A percentile compares a stretch with the other conserved stretches of the same genome.
Evolutionary conservation across 2,113 vertebrate species (phyloP).

Genomic region (Eubucco bourcierii): DNA sequence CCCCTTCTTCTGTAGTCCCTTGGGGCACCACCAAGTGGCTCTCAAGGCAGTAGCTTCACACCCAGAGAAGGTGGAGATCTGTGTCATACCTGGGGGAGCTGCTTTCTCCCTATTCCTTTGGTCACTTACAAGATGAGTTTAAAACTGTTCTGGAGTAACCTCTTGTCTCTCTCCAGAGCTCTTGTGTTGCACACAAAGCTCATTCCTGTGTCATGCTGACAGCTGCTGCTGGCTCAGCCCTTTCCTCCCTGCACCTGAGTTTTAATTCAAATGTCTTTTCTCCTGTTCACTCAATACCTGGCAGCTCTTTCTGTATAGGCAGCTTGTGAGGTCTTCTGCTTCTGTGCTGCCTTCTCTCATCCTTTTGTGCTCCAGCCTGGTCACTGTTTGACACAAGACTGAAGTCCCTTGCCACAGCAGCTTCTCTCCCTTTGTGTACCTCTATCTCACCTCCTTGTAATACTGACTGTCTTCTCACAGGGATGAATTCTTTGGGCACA

Average conservation of each 20-base stretch:
- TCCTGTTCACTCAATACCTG: rapidly evolving
- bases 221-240: not conserved
- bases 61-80: rapidly evolving
- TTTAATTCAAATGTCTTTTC: not conserved
- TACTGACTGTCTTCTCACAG: not conserved
- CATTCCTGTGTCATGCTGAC: not conserved
- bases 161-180: not conserved
- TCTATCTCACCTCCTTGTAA: not conserved
- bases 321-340: not conserved
- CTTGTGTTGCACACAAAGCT: not conserved
- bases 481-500: not conserved
- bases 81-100: not conserved
- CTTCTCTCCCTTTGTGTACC: not conserved
- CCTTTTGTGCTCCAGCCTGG: not conserved
- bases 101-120: not conserved
- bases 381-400: not conserved
- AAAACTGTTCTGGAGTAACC: not conserved
- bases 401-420: not conserved
- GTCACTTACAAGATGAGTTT: not conserved
- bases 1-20: not conserved
- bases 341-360: not conserved
- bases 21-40: not conserved
- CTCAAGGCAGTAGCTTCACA: not conserved
- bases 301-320: not conserved
- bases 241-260: not conserved